Base-by-base conservation (phyloP, 1,140 invertebrate genomes). In the Drosophila biarmipes region DNA sequence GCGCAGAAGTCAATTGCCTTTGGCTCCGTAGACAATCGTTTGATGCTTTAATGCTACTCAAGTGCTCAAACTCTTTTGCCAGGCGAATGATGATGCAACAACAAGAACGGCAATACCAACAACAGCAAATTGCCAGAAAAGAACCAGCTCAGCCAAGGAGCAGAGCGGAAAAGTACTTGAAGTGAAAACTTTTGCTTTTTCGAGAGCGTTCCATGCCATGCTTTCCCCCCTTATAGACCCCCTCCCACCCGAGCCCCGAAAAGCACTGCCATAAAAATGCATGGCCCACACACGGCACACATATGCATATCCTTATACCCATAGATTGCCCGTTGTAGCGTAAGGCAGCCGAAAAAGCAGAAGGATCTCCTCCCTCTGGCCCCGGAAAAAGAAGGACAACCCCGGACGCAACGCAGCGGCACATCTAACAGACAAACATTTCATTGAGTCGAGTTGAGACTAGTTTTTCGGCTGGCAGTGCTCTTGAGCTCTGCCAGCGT, bases 11-110 rank as follows among this genome's bases (percentile, higher is more conserved):
- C 48, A 52, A 69, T 61, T 51, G 74, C 48, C 27, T 55, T 67
- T 72, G 46, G 69, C 29, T 38, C 34, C 43, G 59, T 74, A 73
- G 79, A 82, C 79, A 73, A 82, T 73, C 61, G 79, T 64, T 67
- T 69, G 63, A 82, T 82, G 69, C 79, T 82, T 82, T 82, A 82
- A 82, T 82, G 79, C 79, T 78, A 78, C 79, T 82, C 79, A 82
- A 82, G 79, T 78, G 79, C 73, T 78, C 74, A 82, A 82, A 71
- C 67, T 71, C 79, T 74, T 77, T 81, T 81, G 78, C 72, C 53
- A 54, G 78, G 71, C 76, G 38, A 79, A 59, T 59, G 77, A 56
- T 77, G 64, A 80, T 72, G 35, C 78, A 62, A 31, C 24, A 53
- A 27, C 59, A 61, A 35, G 37, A 76, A 40, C 45, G 21, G 17